Base-by-base conservation (phyloP, 2,888 invertebrate genomes). In the Apotomis capreana region DNA sequence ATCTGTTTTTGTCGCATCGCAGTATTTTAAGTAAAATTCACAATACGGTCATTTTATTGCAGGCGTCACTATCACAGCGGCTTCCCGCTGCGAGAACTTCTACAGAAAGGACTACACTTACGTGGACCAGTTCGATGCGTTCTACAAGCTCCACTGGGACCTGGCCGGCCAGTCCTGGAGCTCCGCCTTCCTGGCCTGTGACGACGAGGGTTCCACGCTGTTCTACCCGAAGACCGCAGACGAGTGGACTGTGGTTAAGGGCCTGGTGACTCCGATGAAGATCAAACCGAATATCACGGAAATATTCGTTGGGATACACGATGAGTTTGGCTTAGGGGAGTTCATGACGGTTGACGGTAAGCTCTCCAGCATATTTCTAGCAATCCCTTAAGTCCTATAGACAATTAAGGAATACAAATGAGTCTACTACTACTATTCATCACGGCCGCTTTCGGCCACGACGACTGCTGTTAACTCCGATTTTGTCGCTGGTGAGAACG, bases 281-380 rank as follows among this genome's bases (percentile, higher is more conserved):
- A 71, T 68, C 26, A 13, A 62, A 3, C 80, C 77, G 0, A 85
- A 83, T 67, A 74, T 76, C 0, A 78, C 82, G 0, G 80, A 82
- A 0, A 80, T 85, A 46, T 84, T 80, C 46, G 79, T 86, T 5
- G 87, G 86, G 0, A 76, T 84, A 5, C 84, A 83, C 15, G 81
- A 86, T 62, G 80, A 83, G 62, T 84, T 81, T 67, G 74, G 78
- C 3, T 26, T 83, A 5, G 84, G 84, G 40, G 81, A 86, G 63
- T 86, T 83, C 58, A 76, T 86, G 3, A 85, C 85, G n/a, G 76
- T 84, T 63, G 83, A 87, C 68, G 87, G 87, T 87, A 49, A 49
- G 49, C 9, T 9, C 49, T 49, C 2, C 26, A 26, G 26, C 26
- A 26, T 26, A 26, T 26, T 26, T 26, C 26, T 26, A 26, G 26